Conservation (phyloP, 2,113 vertebrate species). For the Perca fluviatilis region DNA sequence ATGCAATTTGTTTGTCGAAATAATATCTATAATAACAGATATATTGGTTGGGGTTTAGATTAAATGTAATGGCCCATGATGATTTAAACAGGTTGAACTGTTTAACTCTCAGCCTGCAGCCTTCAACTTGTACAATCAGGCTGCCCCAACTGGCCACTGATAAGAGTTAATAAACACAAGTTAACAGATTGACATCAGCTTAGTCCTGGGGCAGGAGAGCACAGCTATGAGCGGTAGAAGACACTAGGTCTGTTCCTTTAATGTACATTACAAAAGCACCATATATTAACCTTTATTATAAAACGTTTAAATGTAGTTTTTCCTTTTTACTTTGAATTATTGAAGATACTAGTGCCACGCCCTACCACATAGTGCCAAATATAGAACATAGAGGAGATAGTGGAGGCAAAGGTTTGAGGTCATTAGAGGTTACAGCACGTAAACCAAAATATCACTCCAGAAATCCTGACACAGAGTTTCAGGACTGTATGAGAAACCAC, state of each 20-base stretch:
- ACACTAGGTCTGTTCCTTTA: not conserved
- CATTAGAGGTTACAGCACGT: conserved; percentile 30
- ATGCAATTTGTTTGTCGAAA: not conserved
- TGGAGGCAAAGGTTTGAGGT: conserved; percentile 19
- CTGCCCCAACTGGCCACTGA: conserved; percentile 21
- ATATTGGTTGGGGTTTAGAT: not conserved
- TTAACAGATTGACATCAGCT: not conserved
- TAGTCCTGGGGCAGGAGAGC: not conserved
- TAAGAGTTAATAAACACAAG: conserved; percentile 53
- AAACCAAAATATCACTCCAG: conserved; percentile 23
- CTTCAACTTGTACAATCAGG: conserved; percentile 5
- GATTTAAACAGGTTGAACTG: not conserved
- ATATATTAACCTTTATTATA: not conserved
- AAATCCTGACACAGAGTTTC: conserved; percentile 9
- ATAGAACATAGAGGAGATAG: conserved; percentile 3
- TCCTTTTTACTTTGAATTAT: not conserved
- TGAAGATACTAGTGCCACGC: not conserved
- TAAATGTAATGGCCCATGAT: not conserved
- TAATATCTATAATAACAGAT: not conserved
- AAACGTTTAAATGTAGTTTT: not conserved
- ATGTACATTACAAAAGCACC: not conserved
- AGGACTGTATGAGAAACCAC: conserved; percentile 10
- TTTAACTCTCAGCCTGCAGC: conserved; percentile 20
- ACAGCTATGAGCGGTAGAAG: not conserved
- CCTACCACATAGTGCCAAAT: not conserved